These are phyloP conservation scores for Prionace glauca DNA, from an alignment of 2,797 vertebrate species.

Conservation along the genomic window DNA sequence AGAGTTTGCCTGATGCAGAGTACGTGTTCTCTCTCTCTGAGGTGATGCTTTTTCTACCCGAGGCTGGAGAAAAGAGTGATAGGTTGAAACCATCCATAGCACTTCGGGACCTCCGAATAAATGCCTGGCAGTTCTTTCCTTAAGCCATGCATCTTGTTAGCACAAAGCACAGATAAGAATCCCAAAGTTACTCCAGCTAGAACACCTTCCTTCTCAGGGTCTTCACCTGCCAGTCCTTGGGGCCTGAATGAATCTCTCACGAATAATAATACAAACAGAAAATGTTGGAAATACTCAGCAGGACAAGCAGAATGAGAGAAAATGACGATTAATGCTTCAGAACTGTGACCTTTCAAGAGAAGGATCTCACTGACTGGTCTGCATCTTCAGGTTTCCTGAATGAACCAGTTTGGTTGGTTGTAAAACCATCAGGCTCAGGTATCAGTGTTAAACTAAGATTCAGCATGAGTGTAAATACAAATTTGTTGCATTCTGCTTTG, in stretches of 20 bases:
- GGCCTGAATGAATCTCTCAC: no score
- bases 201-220: no score
- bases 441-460: neutral
- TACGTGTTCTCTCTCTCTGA: neutral
- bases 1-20: neutral
- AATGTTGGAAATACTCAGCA: no score
- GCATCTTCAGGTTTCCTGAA: neutral
- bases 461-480: neutral
- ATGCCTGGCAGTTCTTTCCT: neutral
- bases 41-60: neutral
- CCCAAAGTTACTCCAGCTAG: neutral
- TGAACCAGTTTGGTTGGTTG: neutral
- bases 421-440: neutral
- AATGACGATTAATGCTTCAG: no score
- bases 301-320: no score
- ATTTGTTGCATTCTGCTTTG: neutral
- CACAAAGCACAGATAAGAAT: neutral
- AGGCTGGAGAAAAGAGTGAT: neutral
- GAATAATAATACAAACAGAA: no score
- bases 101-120: neutral
- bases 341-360: no score
- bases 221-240: no score
- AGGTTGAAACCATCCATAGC: neutral
- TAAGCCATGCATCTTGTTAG: neutral
- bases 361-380: neutral